A percentile compares a stretch with the other conserved stretches of the same genome.
Conservation (phyloP, 1,140 invertebrate genomes). For the Brachionus angularis region DNA sequence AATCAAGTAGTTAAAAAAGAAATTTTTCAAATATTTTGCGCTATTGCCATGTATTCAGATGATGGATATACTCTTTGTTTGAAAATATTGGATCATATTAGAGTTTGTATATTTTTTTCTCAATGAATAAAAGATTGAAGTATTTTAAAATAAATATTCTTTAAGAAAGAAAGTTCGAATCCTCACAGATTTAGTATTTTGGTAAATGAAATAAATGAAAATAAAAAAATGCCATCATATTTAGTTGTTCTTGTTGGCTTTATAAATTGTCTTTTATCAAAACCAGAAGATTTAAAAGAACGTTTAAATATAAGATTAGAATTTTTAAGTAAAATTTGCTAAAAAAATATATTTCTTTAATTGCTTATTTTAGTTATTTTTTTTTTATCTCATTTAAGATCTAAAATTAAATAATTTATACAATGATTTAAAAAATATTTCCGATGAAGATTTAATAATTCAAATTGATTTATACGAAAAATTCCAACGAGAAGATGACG, state of each 20-base stretch:
- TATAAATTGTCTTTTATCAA: slow-evolving; percentile 12
- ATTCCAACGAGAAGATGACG: slow-evolving; percentile 13
- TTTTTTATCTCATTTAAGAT: not conserved
- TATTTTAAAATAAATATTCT: not conserved
- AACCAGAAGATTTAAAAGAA: slow-evolving; percentile 4
- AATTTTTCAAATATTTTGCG: slow-evolving; percentile 35
- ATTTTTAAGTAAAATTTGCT: slow-evolving; percentile 3
- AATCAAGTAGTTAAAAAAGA: slow-evolving; percentile 35
- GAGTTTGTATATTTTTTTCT: not conserved
- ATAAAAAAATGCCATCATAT: not conserved
- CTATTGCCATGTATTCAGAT: slow-evolving; percentile 2
- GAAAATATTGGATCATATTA: not conserved
- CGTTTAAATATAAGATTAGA: slow-evolving; percentile 3
- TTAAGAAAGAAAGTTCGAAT: slow-evolving; percentile 6
- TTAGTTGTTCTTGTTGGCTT: not conserved
- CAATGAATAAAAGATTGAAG: too few species aligned
- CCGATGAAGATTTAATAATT: not conserved
- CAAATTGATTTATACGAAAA: slow-evolving; percentile 3
- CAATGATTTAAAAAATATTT: not conserved
- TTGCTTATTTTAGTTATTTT: not conserved
- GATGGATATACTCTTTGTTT: slow-evolving; percentile 15
- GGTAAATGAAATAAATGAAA: slow-evolving; percentile 4
- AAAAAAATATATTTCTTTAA: too few species aligned
- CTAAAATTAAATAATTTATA: slow-evolving; percentile 4
- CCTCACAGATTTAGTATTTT: slow-evolving; percentile 1